Evolutionary conservation across 2,797 vertebrate species (phyloP).

Genomic region (Crenichthys baileyi): DNA sequence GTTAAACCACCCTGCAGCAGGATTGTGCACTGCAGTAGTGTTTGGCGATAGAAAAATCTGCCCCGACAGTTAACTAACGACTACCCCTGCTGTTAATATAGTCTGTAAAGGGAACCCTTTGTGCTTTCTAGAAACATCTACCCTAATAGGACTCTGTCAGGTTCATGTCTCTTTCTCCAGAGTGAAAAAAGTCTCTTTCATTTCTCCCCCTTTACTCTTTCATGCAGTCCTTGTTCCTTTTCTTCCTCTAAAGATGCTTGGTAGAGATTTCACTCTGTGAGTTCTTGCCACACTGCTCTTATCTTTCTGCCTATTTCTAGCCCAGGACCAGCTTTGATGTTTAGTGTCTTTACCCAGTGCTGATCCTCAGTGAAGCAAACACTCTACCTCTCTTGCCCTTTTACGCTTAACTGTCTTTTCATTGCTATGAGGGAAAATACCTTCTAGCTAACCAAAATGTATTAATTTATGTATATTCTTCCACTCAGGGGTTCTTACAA

Average conservation of each 20-base stretch:
- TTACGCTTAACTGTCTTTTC: background rate
- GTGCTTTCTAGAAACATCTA: slow-evolving; percentile 47
- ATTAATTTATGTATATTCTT: background rate
- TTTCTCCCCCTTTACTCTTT: slow-evolving; percentile 1
- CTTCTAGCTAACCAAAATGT: background rate
- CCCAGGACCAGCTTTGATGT: slow-evolving; percentile 64
- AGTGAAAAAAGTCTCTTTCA: slow-evolving; percentile 30
- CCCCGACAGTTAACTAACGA: slow-evolving; percentile 58
- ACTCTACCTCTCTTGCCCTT: slow-evolving; percentile 10
- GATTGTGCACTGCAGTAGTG: slow-evolving; percentile 31
- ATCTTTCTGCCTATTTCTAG: slow-evolving; percentile 32
- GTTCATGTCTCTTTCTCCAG: slow-evolving; percentile 41
- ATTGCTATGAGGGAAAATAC: slow-evolving; percentile 32
- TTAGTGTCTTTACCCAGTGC: slow-evolving; percentile 32
- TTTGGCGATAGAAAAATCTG: slow-evolving; percentile 59
- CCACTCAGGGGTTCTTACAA: background rate
- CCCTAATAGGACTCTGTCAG: slow-evolving; percentile 57
- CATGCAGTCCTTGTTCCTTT: slow-evolving; percentile 10
- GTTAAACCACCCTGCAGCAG: slow-evolving; percentile 44
- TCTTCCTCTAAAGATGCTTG: slow-evolving; percentile 15
- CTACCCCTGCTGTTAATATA: slow-evolving; percentile 63
- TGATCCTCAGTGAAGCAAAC: slow-evolving; percentile 43
- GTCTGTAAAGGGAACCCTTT: slow-evolving; percentile 47
- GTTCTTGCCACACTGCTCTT: slow-evolving; percentile 19
- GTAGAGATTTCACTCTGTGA: slow-evolving; percentile 27